Evolutionary conservation across 1,140 invertebrate species (phyloP).

Genomic region (Rhagoletis zephyria): DNA sequence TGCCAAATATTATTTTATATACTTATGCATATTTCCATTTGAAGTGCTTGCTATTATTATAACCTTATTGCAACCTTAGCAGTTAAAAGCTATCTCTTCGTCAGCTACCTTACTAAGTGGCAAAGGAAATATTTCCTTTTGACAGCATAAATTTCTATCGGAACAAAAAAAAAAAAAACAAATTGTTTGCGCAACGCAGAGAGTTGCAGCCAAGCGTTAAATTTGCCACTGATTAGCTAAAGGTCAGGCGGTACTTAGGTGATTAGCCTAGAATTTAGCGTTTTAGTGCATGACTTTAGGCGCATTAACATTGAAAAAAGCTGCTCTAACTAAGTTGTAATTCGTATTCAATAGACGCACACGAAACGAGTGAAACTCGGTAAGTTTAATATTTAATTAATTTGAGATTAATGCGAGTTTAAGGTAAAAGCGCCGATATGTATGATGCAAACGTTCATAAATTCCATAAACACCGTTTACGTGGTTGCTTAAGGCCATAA

Average conservation of each 20-base stretch:
- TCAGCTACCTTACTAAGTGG: no score
- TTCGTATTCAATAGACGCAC: neutral
- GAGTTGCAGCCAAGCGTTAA: neutral
- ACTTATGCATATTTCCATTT: neutral
- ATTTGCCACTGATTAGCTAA: neutral
- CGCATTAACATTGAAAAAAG: neutral
- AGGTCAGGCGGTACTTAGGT: neutral
- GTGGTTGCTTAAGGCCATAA: neutral
- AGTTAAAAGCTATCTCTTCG: neutral
- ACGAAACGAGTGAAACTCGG: neutral
- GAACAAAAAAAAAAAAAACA: neutral
- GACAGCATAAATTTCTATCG: neutral
- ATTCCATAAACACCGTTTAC: no score
- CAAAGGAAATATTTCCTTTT: neutral
- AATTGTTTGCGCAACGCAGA: neutral
- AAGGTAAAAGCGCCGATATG: neutral
- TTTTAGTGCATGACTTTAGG: conserved; percentile 25
- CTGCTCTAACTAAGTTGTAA: neutral
- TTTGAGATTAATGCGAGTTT: neutral
- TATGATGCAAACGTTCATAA: neutral
- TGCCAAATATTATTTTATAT: neutral
- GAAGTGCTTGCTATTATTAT: neutral
- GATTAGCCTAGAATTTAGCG: neutral
- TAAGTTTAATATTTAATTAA: conserved; percentile 3
- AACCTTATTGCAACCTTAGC: neutral